phyloP scores from a whole-genome alignment of 2,888 invertebrate species.

The Aporophyla nigra region DNA sequence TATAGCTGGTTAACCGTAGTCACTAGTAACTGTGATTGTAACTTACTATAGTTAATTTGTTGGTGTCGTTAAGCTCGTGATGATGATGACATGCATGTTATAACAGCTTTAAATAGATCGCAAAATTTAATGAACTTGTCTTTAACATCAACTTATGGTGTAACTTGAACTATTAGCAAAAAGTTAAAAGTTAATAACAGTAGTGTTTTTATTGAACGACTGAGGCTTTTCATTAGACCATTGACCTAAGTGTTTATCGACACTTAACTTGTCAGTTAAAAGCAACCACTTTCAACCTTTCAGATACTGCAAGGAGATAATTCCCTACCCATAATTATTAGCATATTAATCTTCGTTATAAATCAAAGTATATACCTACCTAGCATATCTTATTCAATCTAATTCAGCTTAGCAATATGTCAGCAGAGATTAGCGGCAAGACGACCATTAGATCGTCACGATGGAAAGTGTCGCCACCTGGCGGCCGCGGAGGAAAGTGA shows the following conservation, averaged over 20 bases:
- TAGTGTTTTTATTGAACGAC: conserved; percentile 11
- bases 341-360: conserved; percentile 42
- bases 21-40: background rate
- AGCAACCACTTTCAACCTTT: conserved; percentile 41
- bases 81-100: conserved; percentile 21
- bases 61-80: conserved; percentile 25
- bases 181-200: conserved; percentile 27
- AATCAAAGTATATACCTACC: conserved; percentile 24
- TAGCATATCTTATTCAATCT: conserved; percentile 48
- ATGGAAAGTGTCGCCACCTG: conserved; percentile 84
- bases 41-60: background rate
- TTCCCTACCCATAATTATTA: conserved; percentile 31
- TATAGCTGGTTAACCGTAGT: background rate
- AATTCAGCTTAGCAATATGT: conserved; percentile 56
- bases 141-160: conserved; percentile 15
- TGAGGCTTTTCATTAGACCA: conserved; percentile 9
- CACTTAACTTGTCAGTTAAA: conserved; percentile 20
- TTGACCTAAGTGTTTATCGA: conserved; percentile 31
- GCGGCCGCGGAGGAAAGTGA: conserved; percentile 83
- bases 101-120: conserved; percentile 21
- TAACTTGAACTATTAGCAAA: conserved; percentile 26
- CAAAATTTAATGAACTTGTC: conserved; percentile 40
- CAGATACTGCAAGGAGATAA: conserved; percentile 36
- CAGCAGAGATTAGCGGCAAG: conserved; percentile 58
- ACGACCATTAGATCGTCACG: conserved; percentile 69